phyloP scores from a whole-genome alignment of 2,113 vertebrate genomes.

The Urocitellus parryii region DNA sequence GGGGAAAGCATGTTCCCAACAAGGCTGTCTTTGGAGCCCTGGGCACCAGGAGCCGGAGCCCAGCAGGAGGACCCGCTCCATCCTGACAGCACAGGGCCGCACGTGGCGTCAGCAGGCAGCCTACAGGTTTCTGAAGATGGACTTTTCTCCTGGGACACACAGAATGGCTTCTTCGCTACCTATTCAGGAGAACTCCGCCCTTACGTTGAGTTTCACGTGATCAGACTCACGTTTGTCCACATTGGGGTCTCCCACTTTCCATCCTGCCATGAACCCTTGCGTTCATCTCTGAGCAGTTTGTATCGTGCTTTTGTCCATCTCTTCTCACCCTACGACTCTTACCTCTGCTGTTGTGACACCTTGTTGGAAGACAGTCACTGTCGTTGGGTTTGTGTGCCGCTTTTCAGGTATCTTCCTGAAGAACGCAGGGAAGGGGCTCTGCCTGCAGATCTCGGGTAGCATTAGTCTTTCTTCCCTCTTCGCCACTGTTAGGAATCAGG shows the following conservation, averaged over 20 bases:
- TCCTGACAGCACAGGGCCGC: accelerated
- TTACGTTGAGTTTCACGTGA: accelerated
- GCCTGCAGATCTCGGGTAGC: background rate
- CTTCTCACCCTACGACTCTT: background rate
- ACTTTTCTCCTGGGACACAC: background rate
- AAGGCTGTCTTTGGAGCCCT: background rate
- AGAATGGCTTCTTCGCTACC: background rate
- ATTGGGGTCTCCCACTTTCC: background rate
- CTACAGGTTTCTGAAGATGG: background rate
- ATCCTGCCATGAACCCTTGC: background rate
- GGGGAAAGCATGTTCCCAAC: background rate
- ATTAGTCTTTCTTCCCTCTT: background rate
- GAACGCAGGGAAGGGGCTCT: background rate
- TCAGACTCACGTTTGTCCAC: accelerated
- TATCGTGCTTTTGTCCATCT: background rate
- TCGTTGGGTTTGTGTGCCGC: accelerated
- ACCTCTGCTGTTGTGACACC: background rate
- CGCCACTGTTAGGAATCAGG: background rate
- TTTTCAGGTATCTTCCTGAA: background rate
- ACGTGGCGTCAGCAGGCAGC: background rate
- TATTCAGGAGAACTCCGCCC: accelerated
- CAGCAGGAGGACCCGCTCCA: background rate
- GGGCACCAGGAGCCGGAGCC: background rate
- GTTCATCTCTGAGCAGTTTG: background rate
- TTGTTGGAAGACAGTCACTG: background rate